phyloP scores from a whole-genome alignment of 2,888 invertebrate species.

The Dryocosmus kuriphilus region DNA sequence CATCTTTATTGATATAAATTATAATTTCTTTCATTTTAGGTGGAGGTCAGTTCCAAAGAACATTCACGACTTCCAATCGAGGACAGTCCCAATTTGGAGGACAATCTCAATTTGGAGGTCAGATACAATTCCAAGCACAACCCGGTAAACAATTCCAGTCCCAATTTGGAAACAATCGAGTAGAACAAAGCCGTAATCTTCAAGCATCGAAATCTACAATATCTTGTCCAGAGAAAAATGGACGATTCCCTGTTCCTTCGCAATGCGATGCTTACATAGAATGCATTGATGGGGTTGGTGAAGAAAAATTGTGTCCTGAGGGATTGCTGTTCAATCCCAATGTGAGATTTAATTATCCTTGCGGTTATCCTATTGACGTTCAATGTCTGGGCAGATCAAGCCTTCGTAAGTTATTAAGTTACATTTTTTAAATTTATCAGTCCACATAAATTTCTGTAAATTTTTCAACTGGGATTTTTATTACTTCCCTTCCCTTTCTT shows the following conservation, averaged over 20 bases:
- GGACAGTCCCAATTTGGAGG: constrained; percentile 43
- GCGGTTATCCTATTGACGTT: constrained; percentile 91
- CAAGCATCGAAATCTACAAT: constrained; percentile 24
- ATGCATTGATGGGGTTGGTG: constrained; percentile 86
- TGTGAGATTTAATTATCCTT: constrained; percentile 85
- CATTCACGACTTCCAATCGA: constrained; percentile 49
- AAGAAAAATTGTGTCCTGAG: constrained; percentile 89
- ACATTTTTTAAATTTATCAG: neutral
- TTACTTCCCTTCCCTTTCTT: too few species aligned
- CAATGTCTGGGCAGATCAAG: constrained; percentile 85
- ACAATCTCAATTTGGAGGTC: constrained; percentile 20
- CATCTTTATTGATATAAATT: neutral
- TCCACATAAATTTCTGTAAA: neutral
- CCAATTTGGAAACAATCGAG: constrained; percentile 9
- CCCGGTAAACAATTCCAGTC: neutral
- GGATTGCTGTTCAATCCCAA: constrained; percentile 84
- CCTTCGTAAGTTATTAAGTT: constrained; percentile 69
- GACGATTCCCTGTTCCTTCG: constrained; percentile 83
- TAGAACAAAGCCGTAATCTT: constrained; percentile 36
- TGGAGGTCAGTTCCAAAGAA: constrained; percentile 48
- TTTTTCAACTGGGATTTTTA: too few species aligned
- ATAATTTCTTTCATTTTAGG: constrained; percentile 44
- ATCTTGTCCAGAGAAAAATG: constrained; percentile 84
- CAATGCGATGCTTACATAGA: constrained; percentile 88
- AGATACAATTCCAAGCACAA: neutral